Conservation (phyloP, 2,888 invertebrate genomes). For the Protophormia terraenovae region DNA sequence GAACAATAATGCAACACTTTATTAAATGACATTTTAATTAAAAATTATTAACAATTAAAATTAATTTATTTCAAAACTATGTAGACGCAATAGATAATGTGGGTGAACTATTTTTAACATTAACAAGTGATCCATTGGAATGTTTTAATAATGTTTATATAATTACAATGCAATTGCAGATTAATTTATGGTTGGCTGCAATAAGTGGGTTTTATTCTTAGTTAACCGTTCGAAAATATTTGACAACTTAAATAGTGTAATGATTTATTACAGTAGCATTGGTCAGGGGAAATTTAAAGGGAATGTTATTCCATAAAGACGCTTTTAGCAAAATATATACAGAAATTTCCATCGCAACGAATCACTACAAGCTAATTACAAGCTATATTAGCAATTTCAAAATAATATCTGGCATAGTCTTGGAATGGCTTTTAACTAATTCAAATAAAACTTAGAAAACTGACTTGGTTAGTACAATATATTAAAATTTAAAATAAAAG, state of each 20-base stretch:
- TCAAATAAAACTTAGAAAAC: no score
- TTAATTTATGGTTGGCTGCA: not conserved
- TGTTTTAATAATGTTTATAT: not conserved
- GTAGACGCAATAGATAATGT: conserved; percentile 48
- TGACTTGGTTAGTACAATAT: no score
- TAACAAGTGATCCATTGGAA: not conserved
- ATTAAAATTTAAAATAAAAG: no score
- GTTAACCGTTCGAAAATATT: not conserved
- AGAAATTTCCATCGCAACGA: no score
- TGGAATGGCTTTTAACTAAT: no score
- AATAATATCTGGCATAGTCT: no score
- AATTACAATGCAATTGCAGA: conserved; percentile 3
- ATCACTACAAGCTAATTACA: no score
- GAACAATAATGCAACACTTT: conserved; percentile 51
- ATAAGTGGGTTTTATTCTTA: not conserved
- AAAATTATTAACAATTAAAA: conserved; percentile 61
- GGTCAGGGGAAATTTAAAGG: no score
- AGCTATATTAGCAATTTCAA: no score
- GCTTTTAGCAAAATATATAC: no score
- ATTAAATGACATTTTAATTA: conserved; percentile 62
- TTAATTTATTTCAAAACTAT: conserved; percentile 50
- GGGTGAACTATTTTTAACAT: conserved; percentile 37
- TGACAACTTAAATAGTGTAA: conserved; percentile 5
- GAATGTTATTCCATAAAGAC: no score
- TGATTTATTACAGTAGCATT: conserved; percentile 26